Conservation (phyloP, 1,140 invertebrate genomes). For the Drusus annulatus region DNA sequence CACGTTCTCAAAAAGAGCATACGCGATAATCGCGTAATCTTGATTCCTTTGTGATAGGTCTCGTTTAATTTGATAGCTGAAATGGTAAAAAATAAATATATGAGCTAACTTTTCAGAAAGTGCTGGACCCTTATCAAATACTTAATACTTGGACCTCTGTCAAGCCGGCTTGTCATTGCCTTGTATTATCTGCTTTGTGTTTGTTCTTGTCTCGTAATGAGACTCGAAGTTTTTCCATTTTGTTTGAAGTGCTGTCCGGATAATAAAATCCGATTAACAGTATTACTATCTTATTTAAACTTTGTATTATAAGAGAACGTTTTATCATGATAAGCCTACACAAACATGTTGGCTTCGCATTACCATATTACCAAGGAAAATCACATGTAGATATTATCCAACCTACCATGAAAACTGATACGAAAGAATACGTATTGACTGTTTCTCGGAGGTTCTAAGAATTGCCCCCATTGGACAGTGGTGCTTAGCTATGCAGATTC, state of each 20-base stretch:
- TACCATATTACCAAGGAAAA: too few relatives aligned
- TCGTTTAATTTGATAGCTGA: constrained; percentile 11
- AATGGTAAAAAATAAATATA: constrained; percentile 28
- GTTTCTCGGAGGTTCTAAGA: too few relatives aligned
- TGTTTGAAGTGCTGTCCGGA: constrained; percentile 5
- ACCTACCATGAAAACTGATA: too few relatives aligned
- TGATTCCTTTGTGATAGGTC: not conserved
- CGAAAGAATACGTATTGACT: too few relatives aligned
- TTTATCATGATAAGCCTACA: too few relatives aligned
- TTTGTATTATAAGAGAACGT: too few relatives aligned
- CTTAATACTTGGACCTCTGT: constrained; percentile 28
- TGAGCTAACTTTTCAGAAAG: constrained; percentile 11
- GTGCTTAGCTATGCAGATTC: too few relatives aligned
- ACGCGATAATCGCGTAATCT: constrained; percentile 14
- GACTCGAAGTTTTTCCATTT: constrained; percentile 23
- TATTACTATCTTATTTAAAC: not conserved
- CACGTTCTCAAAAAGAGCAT: not conserved
- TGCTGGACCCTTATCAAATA: constrained; percentile 35
- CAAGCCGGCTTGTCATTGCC: constrained; percentile 26
- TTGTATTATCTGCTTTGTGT: constrained; percentile 33
- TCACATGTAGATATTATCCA: too few relatives aligned
- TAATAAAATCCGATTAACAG: constrained; percentile 9
- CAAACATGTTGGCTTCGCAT: too few relatives aligned
- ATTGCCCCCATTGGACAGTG: too few relatives aligned
- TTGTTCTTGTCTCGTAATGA: constrained; percentile 19